Percentiles rank a stretch among this genome's conserved stretches.
phyloP scores from a whole-genome alignment of 1,140 invertebrate genomes.

The Lycorma delicatula region DNA sequence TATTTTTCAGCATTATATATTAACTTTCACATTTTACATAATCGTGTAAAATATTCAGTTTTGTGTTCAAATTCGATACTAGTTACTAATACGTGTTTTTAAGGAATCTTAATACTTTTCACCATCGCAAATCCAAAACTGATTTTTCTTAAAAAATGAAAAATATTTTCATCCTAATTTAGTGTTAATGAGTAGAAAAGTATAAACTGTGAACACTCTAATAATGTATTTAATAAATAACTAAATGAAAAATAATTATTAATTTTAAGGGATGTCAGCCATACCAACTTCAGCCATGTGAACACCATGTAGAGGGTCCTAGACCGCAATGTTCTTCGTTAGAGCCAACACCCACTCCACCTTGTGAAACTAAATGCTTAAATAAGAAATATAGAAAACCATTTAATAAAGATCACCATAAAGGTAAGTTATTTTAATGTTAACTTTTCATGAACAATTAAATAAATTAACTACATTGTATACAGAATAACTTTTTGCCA shows the following conservation, averaged over 20 bases:
- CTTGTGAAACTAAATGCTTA: conserved; percentile 14
- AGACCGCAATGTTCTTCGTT: conserved; percentile 48
- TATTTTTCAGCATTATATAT: too few relatives aligned
- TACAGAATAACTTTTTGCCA: not conserved
- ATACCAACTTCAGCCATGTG: conserved; percentile 74
- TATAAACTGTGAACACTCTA: too few relatives aligned
- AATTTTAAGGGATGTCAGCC: conserved; percentile 63
- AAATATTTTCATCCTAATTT: too few relatives aligned
- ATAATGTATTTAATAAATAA: too few relatives aligned
- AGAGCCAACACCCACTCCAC: conserved; percentile 4
- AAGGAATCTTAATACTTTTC: too few relatives aligned
- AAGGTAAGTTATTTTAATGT: conserved; percentile 9
- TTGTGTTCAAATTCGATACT: too few relatives aligned
- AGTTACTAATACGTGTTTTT: too few relatives aligned
- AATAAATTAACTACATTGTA: not conserved
- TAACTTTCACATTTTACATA: too few relatives aligned
- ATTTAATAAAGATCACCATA: conserved; percentile 14
- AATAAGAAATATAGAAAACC: not conserved
- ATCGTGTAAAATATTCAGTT: too few relatives aligned
- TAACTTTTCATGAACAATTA: not conserved
- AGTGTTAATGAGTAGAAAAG: too few relatives aligned
- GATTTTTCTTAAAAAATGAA: too few relatives aligned
- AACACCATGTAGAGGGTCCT: conserved; percentile 75
- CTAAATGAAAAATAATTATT: not conserved
- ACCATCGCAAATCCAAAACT: too few relatives aligned